Percentiles rank a stretch among this genome's conserved stretches.
Conservation (phyloP, 2,113 vertebrate species). For the Mirza zaza region DNA sequence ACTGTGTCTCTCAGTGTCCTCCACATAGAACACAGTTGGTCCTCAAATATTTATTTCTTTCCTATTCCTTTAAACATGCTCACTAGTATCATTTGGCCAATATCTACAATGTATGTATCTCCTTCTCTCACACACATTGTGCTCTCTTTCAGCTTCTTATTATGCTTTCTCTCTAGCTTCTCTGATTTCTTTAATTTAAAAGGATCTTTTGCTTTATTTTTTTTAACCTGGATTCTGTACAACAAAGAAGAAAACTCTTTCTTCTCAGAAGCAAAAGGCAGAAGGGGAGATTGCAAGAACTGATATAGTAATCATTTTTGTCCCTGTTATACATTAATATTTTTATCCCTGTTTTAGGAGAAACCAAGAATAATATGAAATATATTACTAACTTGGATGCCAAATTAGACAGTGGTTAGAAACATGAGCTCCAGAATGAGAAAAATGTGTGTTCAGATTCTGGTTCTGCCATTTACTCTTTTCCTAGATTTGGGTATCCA, state of each 20-base stretch:
- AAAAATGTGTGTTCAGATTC: neutral
- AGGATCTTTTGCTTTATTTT: slow-evolving; percentile 25
- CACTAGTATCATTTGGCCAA: neutral
- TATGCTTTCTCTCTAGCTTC: neutral
- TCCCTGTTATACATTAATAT: slow-evolving; percentile 15
- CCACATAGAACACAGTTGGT: neutral
- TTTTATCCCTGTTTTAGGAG: slow-evolving; percentile 3
- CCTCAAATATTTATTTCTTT: neutral
- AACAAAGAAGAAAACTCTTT: slow-evolving; percentile 41
- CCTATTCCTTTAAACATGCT: neutral
- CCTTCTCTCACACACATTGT: neutral
- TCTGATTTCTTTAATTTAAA: slow-evolving; percentile 5
- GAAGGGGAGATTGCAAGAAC: neutral
- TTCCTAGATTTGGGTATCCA: neutral
- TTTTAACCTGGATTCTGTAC: neutral
- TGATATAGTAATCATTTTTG: neutral
- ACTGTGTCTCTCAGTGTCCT: neutral
- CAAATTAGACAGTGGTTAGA: neutral
- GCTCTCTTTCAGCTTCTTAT: slow-evolving; percentile 1
- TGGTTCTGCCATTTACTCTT: neutral
- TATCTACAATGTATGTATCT: neutral
- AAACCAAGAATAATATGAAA: slow-evolving; percentile 44
- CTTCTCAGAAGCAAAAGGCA: slow-evolving; percentile 43
- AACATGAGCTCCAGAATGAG: neutral
- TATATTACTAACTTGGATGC: neutral